phyloP scores from a whole-genome alignment of 2,888 invertebrate species.

The Dimorphilus gyrociliatus region DNA sequence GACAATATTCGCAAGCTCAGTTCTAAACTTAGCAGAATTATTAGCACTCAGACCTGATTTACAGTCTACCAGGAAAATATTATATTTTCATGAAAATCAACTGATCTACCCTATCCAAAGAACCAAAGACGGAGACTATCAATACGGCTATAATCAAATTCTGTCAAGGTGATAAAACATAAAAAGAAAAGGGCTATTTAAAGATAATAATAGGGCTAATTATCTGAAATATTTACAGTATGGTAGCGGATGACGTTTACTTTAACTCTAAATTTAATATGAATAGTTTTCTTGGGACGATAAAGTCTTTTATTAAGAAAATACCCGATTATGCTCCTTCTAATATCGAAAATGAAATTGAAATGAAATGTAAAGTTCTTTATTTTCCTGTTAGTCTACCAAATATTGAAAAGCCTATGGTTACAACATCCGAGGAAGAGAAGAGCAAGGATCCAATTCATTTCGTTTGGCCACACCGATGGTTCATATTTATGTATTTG shows the following conservation, averaged over 20 bases:
- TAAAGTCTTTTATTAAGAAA: constrained; percentile 47
- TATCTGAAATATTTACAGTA: constrained; percentile 36
- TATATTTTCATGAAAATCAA: constrained; percentile 65
- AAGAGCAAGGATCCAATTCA: constrained; percentile 37
- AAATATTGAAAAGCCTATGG: not conserved
- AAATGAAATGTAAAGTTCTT: constrained; percentile 47
- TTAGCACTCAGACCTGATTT: constrained; percentile 51
- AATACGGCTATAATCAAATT: constrained; percentile 59
- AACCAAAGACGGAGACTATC: constrained; percentile 52
- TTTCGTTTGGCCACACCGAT: constrained; percentile 58
- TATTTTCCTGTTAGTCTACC: constrained; percentile 44
- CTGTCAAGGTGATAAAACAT: constrained; percentile 45
- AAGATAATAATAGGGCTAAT: not conserved
- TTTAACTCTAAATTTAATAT: constrained; percentile 57
- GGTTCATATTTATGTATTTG: constrained; percentile 39
- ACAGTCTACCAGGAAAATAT: constrained; percentile 44
- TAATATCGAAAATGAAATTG: constrained; percentile 42
- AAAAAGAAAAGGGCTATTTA: not conserved
- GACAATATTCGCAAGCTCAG: constrained; percentile 51
- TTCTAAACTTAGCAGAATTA: constrained; percentile 53
- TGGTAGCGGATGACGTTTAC: constrained; percentile 50
- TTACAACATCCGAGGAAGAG: not conserved
- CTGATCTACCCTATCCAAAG: constrained; percentile 52
- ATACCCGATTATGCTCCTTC: constrained; percentile 50
- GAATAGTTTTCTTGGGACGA: constrained; percentile 48